Conservation (phyloP, 1,140 invertebrate species). For the Akabosia matsudoensis region DNA sequence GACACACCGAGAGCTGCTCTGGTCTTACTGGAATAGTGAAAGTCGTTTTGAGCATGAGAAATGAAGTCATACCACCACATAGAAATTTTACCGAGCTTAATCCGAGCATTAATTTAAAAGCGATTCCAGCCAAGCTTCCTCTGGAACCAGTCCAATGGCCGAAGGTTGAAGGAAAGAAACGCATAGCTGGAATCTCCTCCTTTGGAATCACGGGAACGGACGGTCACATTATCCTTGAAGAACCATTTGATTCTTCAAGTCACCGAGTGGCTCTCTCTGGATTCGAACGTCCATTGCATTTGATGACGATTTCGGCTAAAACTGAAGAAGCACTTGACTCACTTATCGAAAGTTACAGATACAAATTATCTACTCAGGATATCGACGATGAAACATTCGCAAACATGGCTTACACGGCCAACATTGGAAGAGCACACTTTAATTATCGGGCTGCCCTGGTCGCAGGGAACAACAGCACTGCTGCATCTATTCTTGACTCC, state of each 20-base stretch:
- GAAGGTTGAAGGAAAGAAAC: not conserved
- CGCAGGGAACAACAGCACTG: conserved; percentile 9
- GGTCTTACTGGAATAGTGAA: not conserved
- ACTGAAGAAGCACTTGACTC: conserved; percentile 24
- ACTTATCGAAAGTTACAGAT: conserved; percentile 7
- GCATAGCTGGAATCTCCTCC: conserved; percentile 18
- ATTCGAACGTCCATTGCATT: conserved; percentile 4
- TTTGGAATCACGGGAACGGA: conserved; percentile 41
- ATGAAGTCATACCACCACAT: not conserved
- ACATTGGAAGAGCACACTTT: conserved; percentile 34
- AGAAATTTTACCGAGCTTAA: not conserved
- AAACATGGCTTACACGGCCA: conserved; percentile 30
- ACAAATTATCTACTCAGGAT: not conserved
- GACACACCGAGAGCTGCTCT: conserved; percentile 72
- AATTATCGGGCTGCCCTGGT: conserved; percentile 13
- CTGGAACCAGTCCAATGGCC: not conserved
- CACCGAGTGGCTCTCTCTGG: not conserved
- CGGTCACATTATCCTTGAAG: conserved; percentile 34
- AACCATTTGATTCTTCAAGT: conserved; percentile 9
- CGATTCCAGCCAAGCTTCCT: not conserved
- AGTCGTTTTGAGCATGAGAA: not conserved
- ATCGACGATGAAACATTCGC: not conserved
- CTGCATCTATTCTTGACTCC: conserved; percentile 16
- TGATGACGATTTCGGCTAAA: conserved; percentile 28
- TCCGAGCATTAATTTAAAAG: not conserved